Conservation (phyloP, 2,113 vertebrate genomes). For the Gopherus flavomarginatus region DNA sequence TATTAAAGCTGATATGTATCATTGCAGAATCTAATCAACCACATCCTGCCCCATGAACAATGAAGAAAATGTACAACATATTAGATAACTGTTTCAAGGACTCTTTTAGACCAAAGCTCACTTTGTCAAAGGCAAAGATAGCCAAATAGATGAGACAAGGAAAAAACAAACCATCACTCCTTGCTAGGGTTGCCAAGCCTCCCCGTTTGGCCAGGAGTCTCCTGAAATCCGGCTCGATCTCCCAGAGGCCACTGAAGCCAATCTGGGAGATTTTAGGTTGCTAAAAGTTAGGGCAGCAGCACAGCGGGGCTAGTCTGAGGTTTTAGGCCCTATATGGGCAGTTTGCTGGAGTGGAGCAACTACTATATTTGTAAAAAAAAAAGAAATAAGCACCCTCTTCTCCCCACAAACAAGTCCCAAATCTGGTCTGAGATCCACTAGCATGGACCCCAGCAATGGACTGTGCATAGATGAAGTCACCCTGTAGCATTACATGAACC, state of each 20-base stretch:
- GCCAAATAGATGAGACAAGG: not conserved
- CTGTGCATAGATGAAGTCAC: not conserved
- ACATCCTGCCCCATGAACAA: not conserved
- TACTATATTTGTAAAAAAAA: not conserved
- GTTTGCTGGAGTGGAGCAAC: not conserved
- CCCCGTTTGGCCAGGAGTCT: too few relatives aligned
- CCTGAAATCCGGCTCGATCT: too few relatives aligned
- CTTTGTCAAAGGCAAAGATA: not conserved
- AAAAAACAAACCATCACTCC: not conserved
- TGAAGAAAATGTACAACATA: not conserved
- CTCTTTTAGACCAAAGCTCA: not conserved
- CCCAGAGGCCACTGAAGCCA: too few relatives aligned
- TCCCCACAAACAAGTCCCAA: not conserved
- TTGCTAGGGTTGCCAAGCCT: too few relatives aligned
- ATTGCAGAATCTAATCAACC: not conserved
- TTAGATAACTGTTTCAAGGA: not conserved
- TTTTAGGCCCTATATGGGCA: not conserved
- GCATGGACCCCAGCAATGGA: too few relatives aligned
- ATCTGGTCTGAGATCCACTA: not conserved
- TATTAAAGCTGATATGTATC: not conserved
- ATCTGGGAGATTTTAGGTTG: too few relatives aligned
- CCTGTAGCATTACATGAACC: not conserved
- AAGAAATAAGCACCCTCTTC: not conserved
- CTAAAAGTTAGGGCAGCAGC: too few relatives aligned
- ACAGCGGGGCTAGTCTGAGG: not conserved